Evolutionary conservation across 1,140 invertebrate species (phyloP).

Genomic region (Cydia pomonella): DNA sequence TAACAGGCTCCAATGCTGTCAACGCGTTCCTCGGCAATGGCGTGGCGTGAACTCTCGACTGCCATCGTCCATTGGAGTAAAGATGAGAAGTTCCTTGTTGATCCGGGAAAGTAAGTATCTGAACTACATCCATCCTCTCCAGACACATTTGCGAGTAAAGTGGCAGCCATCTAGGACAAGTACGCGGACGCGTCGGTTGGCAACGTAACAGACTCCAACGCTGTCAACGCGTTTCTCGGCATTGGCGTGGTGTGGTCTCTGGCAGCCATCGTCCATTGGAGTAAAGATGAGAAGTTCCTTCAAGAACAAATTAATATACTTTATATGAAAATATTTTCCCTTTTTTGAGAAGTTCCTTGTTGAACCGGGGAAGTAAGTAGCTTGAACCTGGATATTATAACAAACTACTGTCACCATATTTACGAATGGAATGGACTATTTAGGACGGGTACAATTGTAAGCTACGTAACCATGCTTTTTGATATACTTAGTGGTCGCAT

Average conservation of each 20-base stretch:
- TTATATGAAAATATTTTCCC: no score
- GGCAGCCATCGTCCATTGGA: conserved; percentile 92
- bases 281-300: conserved; percentile 85
- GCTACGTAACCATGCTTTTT: no score
- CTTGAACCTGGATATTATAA: neutral
- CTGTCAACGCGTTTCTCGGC: conserved; percentile 97
- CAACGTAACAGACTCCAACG: conserved; percentile 99
- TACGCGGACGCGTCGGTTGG: conserved; percentile 99
- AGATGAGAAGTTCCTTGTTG: conserved; percentile 86
- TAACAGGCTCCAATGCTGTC: conserved; percentile 99
- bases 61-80: conserved; percentile 90
- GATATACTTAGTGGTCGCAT: no score
- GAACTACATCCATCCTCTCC: conserved; percentile 37
- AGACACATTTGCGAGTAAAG: conserved; percentile 99
- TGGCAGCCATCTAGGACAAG: conserved; percentile 98
- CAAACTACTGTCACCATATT: no score
- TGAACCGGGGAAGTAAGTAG: conserved; percentile 82
- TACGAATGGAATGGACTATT: no score
- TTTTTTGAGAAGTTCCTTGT: no score
- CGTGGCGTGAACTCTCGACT: conserved; percentile 94
- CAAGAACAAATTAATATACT: no score
- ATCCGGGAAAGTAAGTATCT: conserved; percentile 91
- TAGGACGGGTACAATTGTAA: no score
- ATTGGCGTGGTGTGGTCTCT: conserved; percentile 95
- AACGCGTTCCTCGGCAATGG: conserved; percentile 97